Evolutionary conservation across 2,797 vertebrate genomes (phyloP).

Genomic region (Leptoclinus maculatus): DNA sequence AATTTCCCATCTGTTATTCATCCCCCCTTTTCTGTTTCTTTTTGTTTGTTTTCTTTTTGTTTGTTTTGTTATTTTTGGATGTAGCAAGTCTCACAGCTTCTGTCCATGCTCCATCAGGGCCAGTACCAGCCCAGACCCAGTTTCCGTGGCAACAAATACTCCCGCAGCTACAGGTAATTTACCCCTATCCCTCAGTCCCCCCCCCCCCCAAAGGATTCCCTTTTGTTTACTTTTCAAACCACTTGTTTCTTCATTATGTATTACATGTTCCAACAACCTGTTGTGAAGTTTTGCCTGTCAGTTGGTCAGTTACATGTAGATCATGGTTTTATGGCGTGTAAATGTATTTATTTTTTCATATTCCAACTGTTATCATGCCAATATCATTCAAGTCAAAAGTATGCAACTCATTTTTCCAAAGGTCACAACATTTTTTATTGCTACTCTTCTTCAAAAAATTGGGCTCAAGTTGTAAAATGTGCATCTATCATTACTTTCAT

Average conservation of each 20-base stretch:
- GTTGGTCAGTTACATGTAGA: constrained; percentile 53
- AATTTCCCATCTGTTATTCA: constrained; percentile 78
- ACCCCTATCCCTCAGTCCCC: constrained; percentile 46
- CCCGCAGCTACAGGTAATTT: constrained; percentile 97
- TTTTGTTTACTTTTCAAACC: constrained; percentile 69
- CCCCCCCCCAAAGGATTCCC: constrained; percentile 28
- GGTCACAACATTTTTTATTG: constrained; percentile 41
- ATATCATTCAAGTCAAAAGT: constrained; percentile 67
- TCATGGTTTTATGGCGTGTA: constrained; percentile 61
- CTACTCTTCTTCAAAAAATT: not conserved
- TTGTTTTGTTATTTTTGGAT: constrained; percentile 80
- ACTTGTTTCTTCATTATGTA: constrained; percentile 74
- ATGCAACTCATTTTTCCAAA: constrained; percentile 63
- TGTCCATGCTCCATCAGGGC: constrained; percentile 99
- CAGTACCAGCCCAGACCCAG: constrained; percentile 99
- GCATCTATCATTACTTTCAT: constrained; percentile 60
- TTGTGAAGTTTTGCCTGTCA: constrained; percentile 60
- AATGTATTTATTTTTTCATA: constrained; percentile 57
- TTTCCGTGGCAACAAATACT: constrained; percentile 99
- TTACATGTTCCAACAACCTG: constrained; percentile 65
- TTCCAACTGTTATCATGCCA: constrained; percentile 61
- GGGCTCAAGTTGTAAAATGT: constrained; percentile 38
- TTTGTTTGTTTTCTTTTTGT: constrained; percentile 70
- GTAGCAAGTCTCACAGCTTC: constrained; percentile 99
- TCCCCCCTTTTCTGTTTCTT: constrained; percentile 59